Evolutionary conservation across 2,797 vertebrate species (phyloP), one percentile per base, ranked within the genome.

Genomic region (Pachyuromys duprasi): DNA sequence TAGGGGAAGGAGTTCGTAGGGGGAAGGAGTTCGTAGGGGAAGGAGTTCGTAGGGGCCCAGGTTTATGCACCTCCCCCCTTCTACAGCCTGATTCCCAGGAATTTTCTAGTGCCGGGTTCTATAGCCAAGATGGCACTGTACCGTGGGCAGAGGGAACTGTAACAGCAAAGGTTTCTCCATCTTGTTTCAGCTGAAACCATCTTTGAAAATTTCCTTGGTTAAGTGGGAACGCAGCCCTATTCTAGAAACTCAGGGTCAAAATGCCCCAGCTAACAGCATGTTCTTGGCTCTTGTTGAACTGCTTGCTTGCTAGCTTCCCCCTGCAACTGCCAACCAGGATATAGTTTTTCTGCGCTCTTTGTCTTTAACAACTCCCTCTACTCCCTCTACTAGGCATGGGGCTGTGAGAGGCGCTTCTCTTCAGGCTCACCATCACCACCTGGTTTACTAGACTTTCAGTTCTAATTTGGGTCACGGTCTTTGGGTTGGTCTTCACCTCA

Each of bases 91-190:
- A 8, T 63, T 15, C 31, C n/a, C 39, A 55, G 31, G 5, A 49
- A 8, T 60, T 83, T 67, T 49, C 69, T 75, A 36, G 45, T 26
- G 8, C 28, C 28, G 14, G 15, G 11, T 86, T 90, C 42, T 26
- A 13, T 3, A 14, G 49, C 6, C 39, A 53, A 70, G 49, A 2
- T 42, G 28, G 28, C 65, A 18, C 42, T 0, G 0, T 2, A 9
- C 1, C 33, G 42, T 1, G 2, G 2, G 42, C 82, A 67, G 82
- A 84, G 82, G 6, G 31, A 67, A 67, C 31, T 49, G 42, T 8
- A 22, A n/a, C 28, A 65, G 81, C 36, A 13, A 83, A 65, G 60
- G 18, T 65, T 65, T 31, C 81, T 83, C 17, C 60, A 49, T 49
- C 62, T 83, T 83, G 81, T 63, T 28, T 65, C 63, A 33, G 17